Conservation (phyloP, 2,888 invertebrate genomes). For the Tenthredo mesomela region DNA sequence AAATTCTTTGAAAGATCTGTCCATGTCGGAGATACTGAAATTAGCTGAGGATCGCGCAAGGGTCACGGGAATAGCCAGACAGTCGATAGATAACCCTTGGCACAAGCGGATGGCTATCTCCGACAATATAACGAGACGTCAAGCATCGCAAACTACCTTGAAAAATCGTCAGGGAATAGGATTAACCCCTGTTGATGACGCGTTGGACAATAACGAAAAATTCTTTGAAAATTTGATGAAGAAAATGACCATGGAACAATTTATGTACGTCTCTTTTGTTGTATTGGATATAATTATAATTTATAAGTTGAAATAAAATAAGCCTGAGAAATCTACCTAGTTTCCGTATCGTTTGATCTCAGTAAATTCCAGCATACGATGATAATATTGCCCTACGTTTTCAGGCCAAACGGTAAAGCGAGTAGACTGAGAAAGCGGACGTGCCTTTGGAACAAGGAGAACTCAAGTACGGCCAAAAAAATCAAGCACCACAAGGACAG, state of each 20-base stretch:
- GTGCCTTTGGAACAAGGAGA: slow-evolving; percentile 35
- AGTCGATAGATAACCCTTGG: slow-evolving; percentile 13
- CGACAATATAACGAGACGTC: not conserved
- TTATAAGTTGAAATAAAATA: no score
- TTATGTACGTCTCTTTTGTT: slow-evolving; percentile 13
- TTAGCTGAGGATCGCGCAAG: not conserved
- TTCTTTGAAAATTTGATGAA: slow-evolving; percentile 31
- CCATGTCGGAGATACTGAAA: slow-evolving; percentile 34
- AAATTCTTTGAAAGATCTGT: slow-evolving; percentile 11
- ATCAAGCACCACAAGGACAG: not conserved
- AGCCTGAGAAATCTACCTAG: not conserved
- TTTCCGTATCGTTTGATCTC: not conserved
- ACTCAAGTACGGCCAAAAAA: not conserved
- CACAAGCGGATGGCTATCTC: slow-evolving; percentile 42
- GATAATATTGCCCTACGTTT: not conserved
- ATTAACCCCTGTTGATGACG: not conserved
- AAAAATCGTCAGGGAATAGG: not conserved
- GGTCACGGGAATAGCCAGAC: not conserved
- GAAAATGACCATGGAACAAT: slow-evolving; percentile 35
- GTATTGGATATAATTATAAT: not conserved
- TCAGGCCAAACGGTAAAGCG: slow-evolving; percentile 19
- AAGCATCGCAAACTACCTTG: not conserved
- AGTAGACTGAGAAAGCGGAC: not conserved
- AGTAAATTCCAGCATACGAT: not conserved
- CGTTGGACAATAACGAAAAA: slow-evolving; percentile 7